Percentiles rank a stretch among this genome's conserved stretches.
Conservation (phyloP, 2,888 invertebrate species). For the Parnassius glacialis region DNA sequence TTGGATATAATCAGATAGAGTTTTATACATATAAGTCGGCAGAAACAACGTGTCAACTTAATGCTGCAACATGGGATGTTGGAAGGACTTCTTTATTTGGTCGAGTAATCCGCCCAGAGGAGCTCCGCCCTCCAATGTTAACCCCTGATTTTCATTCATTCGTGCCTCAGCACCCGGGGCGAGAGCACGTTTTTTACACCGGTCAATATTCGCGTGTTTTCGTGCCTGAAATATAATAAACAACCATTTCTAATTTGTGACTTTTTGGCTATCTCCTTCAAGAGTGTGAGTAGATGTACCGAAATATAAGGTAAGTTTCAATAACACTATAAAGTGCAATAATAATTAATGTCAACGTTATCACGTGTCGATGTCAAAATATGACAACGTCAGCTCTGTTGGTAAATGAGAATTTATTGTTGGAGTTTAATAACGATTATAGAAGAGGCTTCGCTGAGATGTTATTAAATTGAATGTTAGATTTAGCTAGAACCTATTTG, state of each 20-base stretch:
- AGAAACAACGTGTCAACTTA: conserved; percentile 16
- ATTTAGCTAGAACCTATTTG: background rate
- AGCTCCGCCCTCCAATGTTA: conserved; percentile 65
- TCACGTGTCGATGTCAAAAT: conserved; percentile 20
- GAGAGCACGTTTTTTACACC: conserved; percentile 40
- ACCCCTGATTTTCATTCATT: conserved; percentile 72
- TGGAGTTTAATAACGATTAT: conserved; percentile 5
- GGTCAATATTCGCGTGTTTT: conserved; percentile 34
- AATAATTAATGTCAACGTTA: background rate
- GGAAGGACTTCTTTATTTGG: conserved; percentile 40
- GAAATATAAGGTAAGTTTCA: conserved; percentile 10
- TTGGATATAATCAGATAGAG: conserved; percentile 44
- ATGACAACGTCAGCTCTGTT: conserved; percentile 13
- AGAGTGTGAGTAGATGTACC: background rate
- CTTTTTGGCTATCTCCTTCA: background rate
- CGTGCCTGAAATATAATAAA: conserved; percentile 54
- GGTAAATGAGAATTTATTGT: conserved; percentile 20
- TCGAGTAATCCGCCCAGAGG: conserved; percentile 42
- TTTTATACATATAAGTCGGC: conserved; percentile 50
- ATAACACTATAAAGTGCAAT: background rate
- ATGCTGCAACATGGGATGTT: conserved; percentile 12
- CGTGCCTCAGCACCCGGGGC: conserved; percentile 45
- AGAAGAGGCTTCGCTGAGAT: conserved; percentile 2
- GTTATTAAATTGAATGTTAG: background rate
- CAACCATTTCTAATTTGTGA: conserved; percentile 33